Base-by-base conservation (phyloP, 2,888 invertebrate species). In the Volucella bombylans region DNA sequence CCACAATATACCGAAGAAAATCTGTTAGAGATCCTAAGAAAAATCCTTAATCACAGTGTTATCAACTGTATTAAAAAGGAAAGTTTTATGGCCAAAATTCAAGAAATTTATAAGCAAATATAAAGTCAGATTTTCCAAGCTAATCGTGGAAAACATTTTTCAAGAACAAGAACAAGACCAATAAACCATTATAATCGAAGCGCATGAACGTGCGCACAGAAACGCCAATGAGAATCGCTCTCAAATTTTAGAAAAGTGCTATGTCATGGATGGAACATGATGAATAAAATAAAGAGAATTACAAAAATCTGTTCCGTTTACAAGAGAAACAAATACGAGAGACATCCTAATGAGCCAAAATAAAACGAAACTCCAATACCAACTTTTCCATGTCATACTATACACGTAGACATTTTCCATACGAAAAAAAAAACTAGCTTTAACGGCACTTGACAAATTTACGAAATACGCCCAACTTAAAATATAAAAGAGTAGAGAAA, bases 391-490 rank as follows among this genome's bases (percentile, higher is more conserved):
- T 1, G 18, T 18, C 2, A 18, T 18, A 18, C 18, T 18, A 18
- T 18, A 18, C 18, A 18, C 18, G 2, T 18, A 18, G 18, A 18
- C 18, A 18, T 18, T 18, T 18, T 18, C 2, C 73, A 79, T 39
- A 67, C 77, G n/a, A n/a, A 38, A 87, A 55, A 67, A 39, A 31
- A 47, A 64, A 12, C 18, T 80, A n/a, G 71, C 72, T 18, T 41
- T 80, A 11, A 86, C 73, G 2, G 72, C 71, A 9, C 59, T 77
- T 12, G 65, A 82, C 45, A 87, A 82, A 69, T 61, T 80, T 2
- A 45, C 69, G 0, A 80, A 82, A 61, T 69, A 77, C 31, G 77
- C 65, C 1, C 59, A 76, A 15, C 54, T 62, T 6, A 74, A 62
- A 31, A 31, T 55, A 2, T 69, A 72, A 1, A 62, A 73, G 10